A percentile compares a stretch with the other conserved stretches of the same genome.
These are phyloP conservation scores for Caenorhabditis auriculariae DNA, from an alignment of 2,888 invertebrate species.

Conservation along the genomic window DNA sequence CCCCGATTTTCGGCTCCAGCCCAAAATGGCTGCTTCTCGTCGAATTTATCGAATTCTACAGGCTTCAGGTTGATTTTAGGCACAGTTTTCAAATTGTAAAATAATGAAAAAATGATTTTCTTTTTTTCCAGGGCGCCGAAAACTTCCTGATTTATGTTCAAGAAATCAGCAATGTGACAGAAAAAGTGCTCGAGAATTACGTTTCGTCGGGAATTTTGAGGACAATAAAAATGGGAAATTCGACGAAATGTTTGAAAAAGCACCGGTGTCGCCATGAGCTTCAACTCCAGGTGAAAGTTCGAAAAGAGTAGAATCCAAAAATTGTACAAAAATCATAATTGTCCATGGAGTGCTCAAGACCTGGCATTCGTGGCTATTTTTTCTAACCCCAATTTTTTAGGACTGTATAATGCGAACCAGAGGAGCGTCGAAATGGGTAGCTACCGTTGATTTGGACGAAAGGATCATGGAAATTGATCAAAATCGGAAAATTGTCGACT, in stretches of 20 bases:
- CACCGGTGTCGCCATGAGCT: constrained; percentile 43
- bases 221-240: constrained; percentile 18
- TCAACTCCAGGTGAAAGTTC: constrained; percentile 30
- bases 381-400: no score
- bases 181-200: constrained; percentile 18
- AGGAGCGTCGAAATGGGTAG: constrained; percentile 14
- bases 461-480: constrained; percentile 18
- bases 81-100: not conserved
- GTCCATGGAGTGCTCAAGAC: not conserved
- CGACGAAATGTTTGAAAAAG: constrained; percentile 26
- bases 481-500: constrained; percentile 5
- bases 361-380: not conserved
- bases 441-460: constrained; percentile 37
- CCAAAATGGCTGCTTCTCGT: constrained; percentile 30
- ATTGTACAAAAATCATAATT: not conserved
- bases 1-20: constrained; percentile 31
- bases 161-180: constrained; percentile 4
- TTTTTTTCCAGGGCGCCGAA: constrained; percentile 27
- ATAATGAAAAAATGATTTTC: not conserved
- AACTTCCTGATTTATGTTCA: constrained; percentile 22
- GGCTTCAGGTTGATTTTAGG: constrained; percentile 19
- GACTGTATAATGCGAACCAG: constrained; percentile 28
- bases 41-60: constrained; percentile 38
- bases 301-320: not conserved
- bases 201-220: constrained; percentile 2